Evolutionary conservation across 2,113 vertebrate genomes (phyloP), one percentile per base, ranked within the genome.

Genomic region (Dissostichus mawsoni): DNA sequence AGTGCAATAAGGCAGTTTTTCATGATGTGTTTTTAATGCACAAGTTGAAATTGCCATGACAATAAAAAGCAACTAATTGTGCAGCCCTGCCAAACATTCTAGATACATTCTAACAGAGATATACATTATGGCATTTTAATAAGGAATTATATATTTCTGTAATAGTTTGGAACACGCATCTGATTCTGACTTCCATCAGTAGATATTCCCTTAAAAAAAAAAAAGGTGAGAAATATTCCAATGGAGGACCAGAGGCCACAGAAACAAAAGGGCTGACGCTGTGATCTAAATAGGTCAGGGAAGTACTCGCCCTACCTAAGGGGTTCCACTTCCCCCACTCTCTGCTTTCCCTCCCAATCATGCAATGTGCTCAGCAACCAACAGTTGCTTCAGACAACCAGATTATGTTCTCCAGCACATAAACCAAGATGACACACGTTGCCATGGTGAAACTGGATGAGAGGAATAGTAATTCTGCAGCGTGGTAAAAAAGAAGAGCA

Each of bases 251-350:
- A 18, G 73, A 80, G 63, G 70, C 69, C 47, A 70, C 33, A 52
- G 79, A 48, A 84, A 90, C 82, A 86, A 80, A 80, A 85, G 79
- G 69, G 76, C 70, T 58, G 74, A 77, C 70, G 56, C 64, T 73
- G 80, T 86, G 88, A 84, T 90, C 76, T 86, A 94, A 93, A 89
- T 94, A 93, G 93, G 92, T 93, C 92, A 94, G 83, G 75, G 68
- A 88, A 92, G 82, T 62, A 71, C 78, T 86, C 44, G 41, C 65
- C 78, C 48, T 79, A 90, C 93, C 89, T 82, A 80, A 76, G 82
- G 91, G 89, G 80, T 51, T 81, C 83, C 63, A 69, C 17, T 17
- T 18, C 25, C 16, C 25, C 70, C 47, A 1, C 66, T 69, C 56
- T 57, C 72, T 16, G 44, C 72, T 63, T 55, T 73, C 78, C 65